Percentiles rank a stretch among this genome's conserved stretches.
These are phyloP conservation scores for Anagyrus pseudococci DNA, from an alignment of 2,888 invertebrate species.

Conservation along the genomic window DNA sequence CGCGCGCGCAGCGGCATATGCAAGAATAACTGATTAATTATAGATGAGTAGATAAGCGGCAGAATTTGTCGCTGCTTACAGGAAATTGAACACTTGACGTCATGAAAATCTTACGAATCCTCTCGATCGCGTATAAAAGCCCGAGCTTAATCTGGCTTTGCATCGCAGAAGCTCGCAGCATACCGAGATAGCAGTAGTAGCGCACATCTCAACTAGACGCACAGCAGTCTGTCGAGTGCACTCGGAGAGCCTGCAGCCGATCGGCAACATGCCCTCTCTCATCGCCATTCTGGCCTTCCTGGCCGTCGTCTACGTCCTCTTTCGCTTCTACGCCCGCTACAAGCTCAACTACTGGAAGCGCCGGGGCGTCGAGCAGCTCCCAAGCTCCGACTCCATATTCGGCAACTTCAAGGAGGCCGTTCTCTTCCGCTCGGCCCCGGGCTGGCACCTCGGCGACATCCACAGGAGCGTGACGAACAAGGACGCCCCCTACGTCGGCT, in stretches of 20 bases:
- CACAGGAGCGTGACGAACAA: slow-evolving; percentile 43
- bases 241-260: too few species aligned
- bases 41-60: too few species aligned
- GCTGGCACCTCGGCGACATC: slow-evolving; percentile 50
- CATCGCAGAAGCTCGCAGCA: too few species aligned
- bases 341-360: slow-evolving; percentile 54
- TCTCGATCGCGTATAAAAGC: background rate
- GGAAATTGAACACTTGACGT: too few species aligned
- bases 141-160: background rate
- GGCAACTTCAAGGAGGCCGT: slow-evolving; percentile 54
- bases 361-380: slow-evolving; percentile 49
- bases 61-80: too few species aligned
- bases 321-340: slow-evolving; percentile 43
- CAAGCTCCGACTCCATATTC: slow-evolving; percentile 45
- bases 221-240: background rate
- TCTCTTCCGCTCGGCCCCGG: slow-evolving; percentile 51
- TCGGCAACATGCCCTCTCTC: slow-evolving; percentile 3
- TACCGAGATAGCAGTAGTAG: too few species aligned
- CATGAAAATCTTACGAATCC: too few species aligned
- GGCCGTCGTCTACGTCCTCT: background rate
- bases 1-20: too few species aligned
- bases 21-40: too few species aligned
- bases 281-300: background rate
- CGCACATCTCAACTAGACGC: background rate
- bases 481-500: slow-evolving; percentile 59